Conservation (phyloP, 2,797 vertebrate species). For the Pseudomugil tenellus region DNA sequence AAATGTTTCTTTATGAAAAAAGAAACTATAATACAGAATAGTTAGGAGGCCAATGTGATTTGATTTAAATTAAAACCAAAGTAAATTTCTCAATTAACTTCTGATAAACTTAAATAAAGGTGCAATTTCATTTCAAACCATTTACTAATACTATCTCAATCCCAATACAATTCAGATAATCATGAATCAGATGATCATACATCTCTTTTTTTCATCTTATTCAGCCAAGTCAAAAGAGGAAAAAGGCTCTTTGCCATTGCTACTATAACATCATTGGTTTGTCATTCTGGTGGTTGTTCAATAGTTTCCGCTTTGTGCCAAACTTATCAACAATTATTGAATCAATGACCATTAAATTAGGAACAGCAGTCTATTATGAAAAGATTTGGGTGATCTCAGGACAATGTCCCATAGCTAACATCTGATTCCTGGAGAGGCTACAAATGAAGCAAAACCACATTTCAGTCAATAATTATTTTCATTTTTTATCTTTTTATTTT, state of each 20-base stretch:
- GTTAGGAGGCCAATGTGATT: not conserved
- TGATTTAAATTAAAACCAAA: not conserved
- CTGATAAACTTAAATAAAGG: not conserved
- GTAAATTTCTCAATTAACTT: not conserved
- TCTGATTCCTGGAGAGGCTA: not conserved
- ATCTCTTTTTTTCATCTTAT: not conserved
- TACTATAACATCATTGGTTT: not conserved
- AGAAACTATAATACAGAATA: not conserved
- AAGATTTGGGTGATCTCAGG: conserved; percentile 2
- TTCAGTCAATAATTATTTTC: no score
- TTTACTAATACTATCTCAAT: not conserved
- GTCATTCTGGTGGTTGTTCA: not conserved
- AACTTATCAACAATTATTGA: conserved; percentile 1
- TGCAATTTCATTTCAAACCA: not conserved
- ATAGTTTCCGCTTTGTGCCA: not conserved
- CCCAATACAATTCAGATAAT: not conserved
- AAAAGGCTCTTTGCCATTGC: not conserved
- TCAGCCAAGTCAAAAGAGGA: not conserved
- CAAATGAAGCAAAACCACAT: not conserved
- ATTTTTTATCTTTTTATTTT: no score
- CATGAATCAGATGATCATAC: not conserved
- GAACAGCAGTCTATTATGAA: not conserved
- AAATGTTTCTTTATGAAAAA: not conserved
- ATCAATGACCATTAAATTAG: not conserved
- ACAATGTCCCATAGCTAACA: not conserved